Evolutionary conservation across 2,113 vertebrate genomes (phyloP), one percentile per base, ranked within the genome.

Genomic region (Leucopternis melanops): DNA sequence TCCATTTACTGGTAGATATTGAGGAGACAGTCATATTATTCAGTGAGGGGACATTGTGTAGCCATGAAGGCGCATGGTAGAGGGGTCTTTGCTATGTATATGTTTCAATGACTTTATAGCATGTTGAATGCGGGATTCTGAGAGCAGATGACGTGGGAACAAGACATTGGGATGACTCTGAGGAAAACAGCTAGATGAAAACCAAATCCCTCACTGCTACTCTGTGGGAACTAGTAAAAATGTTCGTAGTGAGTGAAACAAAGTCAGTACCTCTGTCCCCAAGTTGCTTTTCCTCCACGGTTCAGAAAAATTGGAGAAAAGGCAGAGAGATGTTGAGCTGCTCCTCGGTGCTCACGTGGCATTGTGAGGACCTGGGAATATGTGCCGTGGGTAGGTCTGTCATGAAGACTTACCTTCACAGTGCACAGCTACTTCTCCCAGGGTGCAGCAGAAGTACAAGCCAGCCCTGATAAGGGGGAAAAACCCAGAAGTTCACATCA

Each of bases 371-470:
- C 62, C 59, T 59, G 73, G 88, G 69, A 92, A 40, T 81, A 54
- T 0, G n/a, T 12, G 13, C 91, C 9, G 6, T 90, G 50, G 26
- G 49, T 95, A 29, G 20, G 66, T 88, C 94, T 97, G 90, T 92
- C 92, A 34, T 0, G 2, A 94, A 52, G 26, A 42, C 83, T 93
- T 96, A 95, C 78, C 92, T 91, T 96, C 57, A 87, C 23, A 25
- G 65, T 6, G 5, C 94, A 71, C 42, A 90, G 62, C 62, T 67
- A 71, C 92, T 95, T 94, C 29, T 71, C 42, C 62, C 61, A 72
- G 87, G 90, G 78, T 88, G 83, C 80, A 94, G 61, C 63, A 90
- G 49, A 86, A 97, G 77, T 72, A 58, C 75, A 93, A 57, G 63
- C 52, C 92, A 90, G 67, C 52, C 73, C 78, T 86, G 83, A 91